phyloP scores from a whole-genome alignment of 37 sponge, comb jelly and placozoan species.

The Dysidea cf. avara region DNA sequence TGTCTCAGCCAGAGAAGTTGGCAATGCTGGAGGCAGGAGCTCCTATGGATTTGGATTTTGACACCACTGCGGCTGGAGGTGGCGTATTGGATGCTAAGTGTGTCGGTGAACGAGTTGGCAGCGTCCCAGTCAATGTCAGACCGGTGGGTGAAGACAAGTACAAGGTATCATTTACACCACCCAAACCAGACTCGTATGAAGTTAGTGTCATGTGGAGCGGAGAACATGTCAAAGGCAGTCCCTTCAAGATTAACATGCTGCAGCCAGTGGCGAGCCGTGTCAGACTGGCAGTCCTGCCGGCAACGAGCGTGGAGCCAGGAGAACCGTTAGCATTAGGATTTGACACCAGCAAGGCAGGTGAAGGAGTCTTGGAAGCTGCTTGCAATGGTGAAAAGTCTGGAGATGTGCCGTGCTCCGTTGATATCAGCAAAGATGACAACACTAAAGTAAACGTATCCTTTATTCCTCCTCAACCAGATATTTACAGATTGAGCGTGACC shows the following conservation, averaged over 20 bases:
- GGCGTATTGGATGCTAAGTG: slow-evolving; percentile 46
- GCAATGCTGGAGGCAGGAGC: slow-evolving; percentile 55
- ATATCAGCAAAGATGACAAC: not conserved
- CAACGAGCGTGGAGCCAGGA: slow-evolving; percentile 59
- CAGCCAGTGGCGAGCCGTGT: slow-evolving; percentile 49
- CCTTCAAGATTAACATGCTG: slow-evolving; percentile 68
- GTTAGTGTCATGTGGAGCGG: slow-evolving; percentile 59
- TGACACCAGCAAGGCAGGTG: slow-evolving; percentile 65
- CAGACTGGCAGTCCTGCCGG: slow-evolving; percentile 31
- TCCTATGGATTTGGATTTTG: slow-evolving; percentile 32
- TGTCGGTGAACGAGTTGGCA: slow-evolving; percentile 33
- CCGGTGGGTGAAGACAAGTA: slow-evolving; percentile 19
- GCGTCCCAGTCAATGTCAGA: slow-evolving; percentile 41
- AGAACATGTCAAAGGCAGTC: slow-evolving; percentile 58
- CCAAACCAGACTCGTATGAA: slow-evolving; percentile 47
- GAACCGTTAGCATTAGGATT: slow-evolving; percentile 30
- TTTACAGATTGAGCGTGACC: slow-evolving; percentile 44
- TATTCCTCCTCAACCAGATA: slow-evolving; percentile 37
- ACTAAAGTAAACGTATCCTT: slow-evolving; percentile 34
- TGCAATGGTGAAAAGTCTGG: slow-evolving; percentile 62
- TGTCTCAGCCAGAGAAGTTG: slow-evolving; percentile 19
- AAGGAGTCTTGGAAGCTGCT: slow-evolving; percentile 33
- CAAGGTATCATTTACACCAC: slow-evolving; percentile 49
- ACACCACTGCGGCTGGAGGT: slow-evolving; percentile 33
- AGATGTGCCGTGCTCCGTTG: slow-evolving; percentile 24